These are phyloP conservation scores for Leptobrachium leishanense DNA, from an alignment of 2,113 vertebrate genomes.

Conservation along the genomic window DNA sequence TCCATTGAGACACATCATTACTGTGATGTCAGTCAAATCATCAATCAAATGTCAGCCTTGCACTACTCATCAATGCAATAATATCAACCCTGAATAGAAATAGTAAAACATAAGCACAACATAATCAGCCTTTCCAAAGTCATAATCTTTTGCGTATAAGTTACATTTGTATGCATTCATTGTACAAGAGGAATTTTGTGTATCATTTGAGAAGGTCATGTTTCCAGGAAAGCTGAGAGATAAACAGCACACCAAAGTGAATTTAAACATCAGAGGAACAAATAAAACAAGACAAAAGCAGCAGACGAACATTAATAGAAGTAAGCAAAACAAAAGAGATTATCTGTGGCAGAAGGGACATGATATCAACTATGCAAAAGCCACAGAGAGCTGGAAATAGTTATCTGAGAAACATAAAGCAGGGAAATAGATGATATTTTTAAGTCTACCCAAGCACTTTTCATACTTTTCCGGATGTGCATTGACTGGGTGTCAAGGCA, in stretches of 20 bases:
- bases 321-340: conserved; percentile 37
- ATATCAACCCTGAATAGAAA: too few relatives aligned
- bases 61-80: too few relatives aligned
- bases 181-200: too few relatives aligned
- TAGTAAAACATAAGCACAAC: too few relatives aligned
- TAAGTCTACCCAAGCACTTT: conserved; percentile 23
- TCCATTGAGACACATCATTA: too few relatives aligned
- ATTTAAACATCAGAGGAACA: conserved; percentile 42
- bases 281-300: conserved; percentile 38
- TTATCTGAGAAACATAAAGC: conserved; percentile 37
- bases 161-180: too few relatives aligned
- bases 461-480: not conserved
- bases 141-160: too few relatives aligned
- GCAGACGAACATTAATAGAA: conserved; percentile 46
- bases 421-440: conserved; percentile 34
- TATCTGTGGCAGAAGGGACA: conserved; percentile 40
- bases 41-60: too few relatives aligned
- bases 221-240: conserved; percentile 26
- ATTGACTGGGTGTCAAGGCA: too few relatives aligned
- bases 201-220: not conserved
- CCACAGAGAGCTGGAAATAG: conserved; percentile 34
- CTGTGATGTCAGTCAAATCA: too few relatives aligned
- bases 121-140: too few relatives aligned
- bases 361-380: conserved; percentile 44
- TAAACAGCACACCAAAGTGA: conserved; percentile 10